Base-by-base conservation (phyloP, 2,113 vertebrate genomes). In the Lepisosteus osseus region DNA sequence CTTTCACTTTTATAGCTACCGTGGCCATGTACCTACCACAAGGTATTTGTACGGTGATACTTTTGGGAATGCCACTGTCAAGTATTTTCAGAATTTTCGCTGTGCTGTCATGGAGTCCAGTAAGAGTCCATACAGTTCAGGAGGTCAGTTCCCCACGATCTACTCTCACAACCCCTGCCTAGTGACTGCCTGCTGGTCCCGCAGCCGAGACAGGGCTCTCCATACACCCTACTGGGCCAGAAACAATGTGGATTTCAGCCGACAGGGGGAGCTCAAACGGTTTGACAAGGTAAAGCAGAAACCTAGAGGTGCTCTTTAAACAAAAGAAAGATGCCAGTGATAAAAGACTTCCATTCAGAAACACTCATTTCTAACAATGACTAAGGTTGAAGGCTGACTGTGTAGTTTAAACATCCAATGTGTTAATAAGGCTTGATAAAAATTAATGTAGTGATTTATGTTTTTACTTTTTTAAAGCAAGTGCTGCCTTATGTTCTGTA, bases 261-360 rank as follows among this genome's bases (percentile, higher is more conserved):
- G 86, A 3, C 76, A 81, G 6, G 11, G 54, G 0, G 68, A 85
- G 6, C 78, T 92, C 62, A 54, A 29, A 1, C 54, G 59, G 15
- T 94, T 93, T 72, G 79, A 86, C 43, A 73, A 88, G 86, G 90
- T 92, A 69, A 79, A 76, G 6, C 42, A 15, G n/a, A 12, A 54
- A 7, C 45, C 14, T 29, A 29, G 29, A 29, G 29, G 29, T 29
- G 29, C 29, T 29, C 29, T 29, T 1, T 29, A 29, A 29, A 29
- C 29, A 29, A 29, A 1, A 29, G 29, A 29, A 29, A 29, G 29
- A 29, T 29, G 29, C 29, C 29, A 29, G 29, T 29, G 29, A 29
- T 29, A 29, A 29, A 29, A 29, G 0, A 29, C 29, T 29, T 29
- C 29, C 29, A 29, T 29, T 29, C 29, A 29, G 29, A 29, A 29